These are phyloP conservation scores for Pseudococcus jackbeardsleyi DNA, from an alignment of 2,888 invertebrate genomes.

Conservation along the genomic window DNA sequence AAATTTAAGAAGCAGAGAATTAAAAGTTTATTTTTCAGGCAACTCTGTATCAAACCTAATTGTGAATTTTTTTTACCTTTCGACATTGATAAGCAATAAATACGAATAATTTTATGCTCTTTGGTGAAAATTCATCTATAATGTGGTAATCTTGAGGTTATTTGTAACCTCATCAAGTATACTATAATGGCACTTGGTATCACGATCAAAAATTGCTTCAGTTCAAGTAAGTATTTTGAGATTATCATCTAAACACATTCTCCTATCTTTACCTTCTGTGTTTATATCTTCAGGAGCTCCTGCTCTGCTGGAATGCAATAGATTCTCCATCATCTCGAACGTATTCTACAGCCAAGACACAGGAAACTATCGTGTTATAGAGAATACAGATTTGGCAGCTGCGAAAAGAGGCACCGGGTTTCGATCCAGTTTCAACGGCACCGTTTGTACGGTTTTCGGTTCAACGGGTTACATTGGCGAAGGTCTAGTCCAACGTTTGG, in stretches of 20 bases:
- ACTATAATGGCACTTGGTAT: conserved; percentile 9
- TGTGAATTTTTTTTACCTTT: not conserved
- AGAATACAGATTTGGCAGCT: conserved; percentile 70
- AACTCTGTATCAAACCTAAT: not conserved
- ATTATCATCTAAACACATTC: not conserved
- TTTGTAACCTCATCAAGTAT: not conserved
- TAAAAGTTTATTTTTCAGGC: not conserved
- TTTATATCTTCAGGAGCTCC: not conserved
- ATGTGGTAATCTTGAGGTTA: not conserved
- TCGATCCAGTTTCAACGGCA: conserved; percentile 95
- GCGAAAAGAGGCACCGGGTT: conserved; percentile 91
- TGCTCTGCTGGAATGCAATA: conserved; percentile 11
- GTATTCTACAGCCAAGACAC: conserved; percentile 2
- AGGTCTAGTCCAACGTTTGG: conserved; percentile 89
- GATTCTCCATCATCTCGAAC: conserved; percentile 4
- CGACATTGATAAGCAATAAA: conserved; percentile 21
- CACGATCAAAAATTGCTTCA: not conserved
- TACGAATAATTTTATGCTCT: not conserved
- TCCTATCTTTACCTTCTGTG: not conserved
- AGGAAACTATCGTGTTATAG: conserved; percentile 67
- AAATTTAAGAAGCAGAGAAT: not conserved
- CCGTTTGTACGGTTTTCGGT: conserved; percentile 98
- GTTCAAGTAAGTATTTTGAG: not conserved
- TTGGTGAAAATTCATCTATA: not conserved
- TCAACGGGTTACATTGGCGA: conserved; percentile 90